phyloP scores from a whole-genome alignment of 2,113 vertebrate species.

The Hiodon alosoides region DNA sequence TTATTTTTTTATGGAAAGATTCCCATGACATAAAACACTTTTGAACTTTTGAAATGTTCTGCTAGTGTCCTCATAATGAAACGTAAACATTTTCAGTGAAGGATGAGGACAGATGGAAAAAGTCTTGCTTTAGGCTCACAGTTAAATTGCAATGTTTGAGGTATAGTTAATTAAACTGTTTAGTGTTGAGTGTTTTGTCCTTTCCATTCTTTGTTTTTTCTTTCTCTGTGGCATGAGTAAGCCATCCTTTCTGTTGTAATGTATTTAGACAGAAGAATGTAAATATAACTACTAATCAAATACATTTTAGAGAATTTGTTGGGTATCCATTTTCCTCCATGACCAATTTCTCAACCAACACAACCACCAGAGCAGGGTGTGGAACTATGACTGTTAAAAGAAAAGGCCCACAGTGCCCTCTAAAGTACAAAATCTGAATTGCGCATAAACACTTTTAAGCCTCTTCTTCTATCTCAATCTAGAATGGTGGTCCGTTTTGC shows the following conservation, averaged over 20 bases:
- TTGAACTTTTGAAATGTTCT: not conserved
- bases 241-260: not conserved
- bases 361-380: not conserved
- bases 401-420: constrained; percentile 41
- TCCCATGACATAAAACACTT: not conserved
- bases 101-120: not conserved
- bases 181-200: not conserved
- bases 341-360: not conserved
- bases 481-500: not conserved
- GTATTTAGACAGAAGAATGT: not conserved
- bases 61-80: not conserved
- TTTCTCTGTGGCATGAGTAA: not conserved
- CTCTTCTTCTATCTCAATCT: not conserved
- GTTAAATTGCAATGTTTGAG: not conserved
- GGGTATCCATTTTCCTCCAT: too few relatives aligned
- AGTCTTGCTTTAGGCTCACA: not conserved
- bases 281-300: not conserved
- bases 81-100: not conserved
- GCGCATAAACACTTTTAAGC: constrained; percentile 10
- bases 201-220: not conserved
- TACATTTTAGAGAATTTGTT: not conserved
- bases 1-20: too few relatives aligned
- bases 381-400: not conserved
- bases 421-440: constrained; percentile 32
- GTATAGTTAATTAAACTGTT: not conserved